A percentile compares a stretch with the other conserved stretches of the same genome.
phyloP scores from a whole-genome alignment of 2,888 invertebrate species.

The Penaeus monodon region DNA sequence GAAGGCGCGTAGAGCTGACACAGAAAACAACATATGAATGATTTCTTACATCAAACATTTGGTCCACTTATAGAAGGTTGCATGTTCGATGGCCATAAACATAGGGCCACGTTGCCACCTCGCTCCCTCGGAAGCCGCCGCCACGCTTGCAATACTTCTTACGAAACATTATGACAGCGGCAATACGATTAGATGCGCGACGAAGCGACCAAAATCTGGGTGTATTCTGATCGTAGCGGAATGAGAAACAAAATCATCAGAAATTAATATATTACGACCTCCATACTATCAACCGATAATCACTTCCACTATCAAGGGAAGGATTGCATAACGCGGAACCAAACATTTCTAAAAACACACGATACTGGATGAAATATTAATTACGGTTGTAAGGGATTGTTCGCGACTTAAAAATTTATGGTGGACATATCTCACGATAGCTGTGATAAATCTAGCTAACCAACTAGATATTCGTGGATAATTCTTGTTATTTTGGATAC shows the following conservation, averaged over 20 bases:
- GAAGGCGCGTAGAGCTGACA: too few relatives aligned
- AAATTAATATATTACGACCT: too few relatives aligned
- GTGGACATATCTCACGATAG: constrained; percentile 2
- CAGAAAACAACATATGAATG: too few relatives aligned
- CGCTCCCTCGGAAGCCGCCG: background rate
- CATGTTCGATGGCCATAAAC: constrained; percentile 36
- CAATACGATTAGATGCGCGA: too few relatives aligned
- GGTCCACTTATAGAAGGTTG: constrained; percentile 13
- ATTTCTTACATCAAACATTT: background rate
- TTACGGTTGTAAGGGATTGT: constrained; percentile 20
- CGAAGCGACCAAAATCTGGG: too few relatives aligned
- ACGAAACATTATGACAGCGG: too few relatives aligned
- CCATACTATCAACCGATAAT: too few relatives aligned
- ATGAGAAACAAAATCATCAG: too few relatives aligned
- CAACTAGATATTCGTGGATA: constrained; percentile 3
- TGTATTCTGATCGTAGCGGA: too few relatives aligned
- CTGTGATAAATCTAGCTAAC: constrained; percentile 16
- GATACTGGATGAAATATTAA: constrained; percentile 6
- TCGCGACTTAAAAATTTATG: constrained; percentile 28
- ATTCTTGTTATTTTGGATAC: too few relatives aligned
- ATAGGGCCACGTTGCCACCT: constrained; percentile 35
- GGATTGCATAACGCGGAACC: background rate
- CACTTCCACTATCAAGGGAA: too few relatives aligned
- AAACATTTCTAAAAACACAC: constrained; percentile 4
- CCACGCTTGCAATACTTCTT: background rate